phyloP scores from a whole-genome alignment of 2,113 vertebrate species.

The Emydocephalus ijimae region DNA sequence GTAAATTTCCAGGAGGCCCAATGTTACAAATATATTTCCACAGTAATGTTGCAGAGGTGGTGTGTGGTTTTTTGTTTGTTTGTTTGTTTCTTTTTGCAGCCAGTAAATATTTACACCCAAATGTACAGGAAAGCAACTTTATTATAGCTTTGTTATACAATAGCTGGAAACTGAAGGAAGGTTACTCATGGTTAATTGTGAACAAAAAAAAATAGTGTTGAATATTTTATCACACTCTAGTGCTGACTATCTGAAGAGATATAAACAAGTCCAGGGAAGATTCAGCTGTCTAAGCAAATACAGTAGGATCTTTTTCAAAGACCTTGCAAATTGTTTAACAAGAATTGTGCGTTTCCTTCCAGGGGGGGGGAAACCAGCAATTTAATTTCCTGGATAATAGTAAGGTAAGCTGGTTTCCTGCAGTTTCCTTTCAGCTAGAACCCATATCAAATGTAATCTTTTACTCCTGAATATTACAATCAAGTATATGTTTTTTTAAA shows the following conservation, averaged over 20 bases:
- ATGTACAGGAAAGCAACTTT: constrained; percentile 21
- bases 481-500: neutral
- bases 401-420: neutral
- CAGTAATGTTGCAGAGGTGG: constrained; percentile 18
- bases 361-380: neutral
- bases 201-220: constrained; percentile 12
- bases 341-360: constrained; percentile 6
- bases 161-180: constrained; percentile 50
- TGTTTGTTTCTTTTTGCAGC: constrained; percentile 4
- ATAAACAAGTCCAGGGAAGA: constrained; percentile 39
- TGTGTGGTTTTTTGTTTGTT: neutral
- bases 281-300: constrained; percentile 9
- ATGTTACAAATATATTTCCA: constrained; percentile 30
- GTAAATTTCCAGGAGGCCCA: neutral
- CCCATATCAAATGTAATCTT: neutral
- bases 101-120: constrained; percentile 36
- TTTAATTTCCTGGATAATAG: constrained; percentile 20
- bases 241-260: constrained; percentile 27
- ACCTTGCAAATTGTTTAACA: constrained; percentile 36
- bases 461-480: neutral
- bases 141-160: constrained; percentile 31
- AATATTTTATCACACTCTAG: constrained; percentile 52
- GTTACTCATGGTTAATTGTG: constrained; percentile 22
- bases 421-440: neutral
- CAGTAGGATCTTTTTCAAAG: constrained; percentile 31